Percentiles rank a stretch among this genome's conserved stretches.
Evolutionary conservation across 2,113 vertebrate species (phyloP).

Genomic region (Pelobates fuscus): DNA sequence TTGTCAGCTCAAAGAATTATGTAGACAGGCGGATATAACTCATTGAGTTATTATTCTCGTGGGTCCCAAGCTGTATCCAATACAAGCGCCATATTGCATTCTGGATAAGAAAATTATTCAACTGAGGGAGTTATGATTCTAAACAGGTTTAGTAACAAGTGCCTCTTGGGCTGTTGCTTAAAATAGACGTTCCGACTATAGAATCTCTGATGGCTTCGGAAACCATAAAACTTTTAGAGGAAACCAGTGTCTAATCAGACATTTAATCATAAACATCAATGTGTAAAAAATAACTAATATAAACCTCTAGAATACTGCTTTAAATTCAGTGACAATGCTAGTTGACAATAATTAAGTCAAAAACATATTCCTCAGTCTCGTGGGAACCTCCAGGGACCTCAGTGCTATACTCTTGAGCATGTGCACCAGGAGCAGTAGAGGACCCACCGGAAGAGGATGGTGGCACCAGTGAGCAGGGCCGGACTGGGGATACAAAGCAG

Average conservation of each 20-base stretch:
- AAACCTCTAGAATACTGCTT: no score
- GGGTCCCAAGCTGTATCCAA: not conserved
- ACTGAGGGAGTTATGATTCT: not conserved
- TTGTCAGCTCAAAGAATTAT: slow-evolving; percentile 22
- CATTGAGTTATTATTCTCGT: slow-evolving; percentile 24
- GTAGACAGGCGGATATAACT: slow-evolving; percentile 27
- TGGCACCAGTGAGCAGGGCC: no score
- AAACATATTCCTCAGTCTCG: no score
- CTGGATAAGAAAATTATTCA: not conserved
- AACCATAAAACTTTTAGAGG: not conserved
- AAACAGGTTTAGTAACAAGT: not conserved
- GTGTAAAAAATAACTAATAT: no score
- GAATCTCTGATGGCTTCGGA: not conserved
- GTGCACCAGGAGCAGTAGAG: no score
- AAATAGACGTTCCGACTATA: not conserved
- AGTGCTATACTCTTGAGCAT: no score
- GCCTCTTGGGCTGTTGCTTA: not conserved
- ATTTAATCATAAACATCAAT: not conserved
- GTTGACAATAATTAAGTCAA: no score
- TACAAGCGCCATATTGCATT: not conserved
- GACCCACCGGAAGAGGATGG: no score
- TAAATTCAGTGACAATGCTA: no score
- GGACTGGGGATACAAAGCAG: no score
- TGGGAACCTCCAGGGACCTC: no score
- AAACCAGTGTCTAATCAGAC: not conserved